Evolutionary conservation across 2,113 vertebrate species (phyloP).

Genomic region (Hoplias malabaricus): DNA sequence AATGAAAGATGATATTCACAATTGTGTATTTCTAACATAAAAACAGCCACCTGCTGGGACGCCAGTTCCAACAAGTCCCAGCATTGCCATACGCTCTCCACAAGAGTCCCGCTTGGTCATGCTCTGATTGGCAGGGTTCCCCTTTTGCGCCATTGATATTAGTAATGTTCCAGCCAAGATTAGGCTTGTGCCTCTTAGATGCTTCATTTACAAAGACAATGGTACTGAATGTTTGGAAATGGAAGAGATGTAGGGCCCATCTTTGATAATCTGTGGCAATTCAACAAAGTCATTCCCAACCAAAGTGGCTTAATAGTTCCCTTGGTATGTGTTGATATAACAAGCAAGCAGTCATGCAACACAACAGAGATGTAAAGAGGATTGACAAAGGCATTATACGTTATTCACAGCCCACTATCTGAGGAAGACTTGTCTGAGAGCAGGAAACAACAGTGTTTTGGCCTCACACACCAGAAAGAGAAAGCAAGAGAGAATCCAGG

Average conservation of each 20-base stretch:
- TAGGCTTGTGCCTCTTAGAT: not conserved
- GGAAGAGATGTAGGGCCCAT: not conserved
- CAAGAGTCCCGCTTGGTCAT: not conserved
- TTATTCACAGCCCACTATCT: not conserved
- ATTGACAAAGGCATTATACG: not conserved
- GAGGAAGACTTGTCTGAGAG: not conserved
- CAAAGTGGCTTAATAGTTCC: too few relatives aligned
- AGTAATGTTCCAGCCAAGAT: not conserved
- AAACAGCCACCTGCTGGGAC: not conserved
- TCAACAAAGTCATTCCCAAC: not conserved
- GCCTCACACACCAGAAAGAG: not conserved
- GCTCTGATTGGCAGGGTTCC: conserved; percentile 1
- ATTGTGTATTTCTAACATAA: not conserved
- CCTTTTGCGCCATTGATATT: not conserved
- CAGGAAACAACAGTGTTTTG: not conserved
- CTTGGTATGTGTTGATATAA: too few relatives aligned
- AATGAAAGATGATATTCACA: not conserved
- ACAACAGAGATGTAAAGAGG: not conserved
- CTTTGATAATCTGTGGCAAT: not conserved
- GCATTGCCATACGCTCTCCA: not conserved
- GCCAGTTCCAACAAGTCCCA: not conserved
- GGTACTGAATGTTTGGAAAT: not conserved
- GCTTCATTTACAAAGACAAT: not conserved
- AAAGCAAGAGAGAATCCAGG: not conserved
- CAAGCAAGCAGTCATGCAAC: not conserved